phyloP scores from a whole-genome alignment of 2,888 invertebrate genomes.

The Cremastinae sp. region DNA sequence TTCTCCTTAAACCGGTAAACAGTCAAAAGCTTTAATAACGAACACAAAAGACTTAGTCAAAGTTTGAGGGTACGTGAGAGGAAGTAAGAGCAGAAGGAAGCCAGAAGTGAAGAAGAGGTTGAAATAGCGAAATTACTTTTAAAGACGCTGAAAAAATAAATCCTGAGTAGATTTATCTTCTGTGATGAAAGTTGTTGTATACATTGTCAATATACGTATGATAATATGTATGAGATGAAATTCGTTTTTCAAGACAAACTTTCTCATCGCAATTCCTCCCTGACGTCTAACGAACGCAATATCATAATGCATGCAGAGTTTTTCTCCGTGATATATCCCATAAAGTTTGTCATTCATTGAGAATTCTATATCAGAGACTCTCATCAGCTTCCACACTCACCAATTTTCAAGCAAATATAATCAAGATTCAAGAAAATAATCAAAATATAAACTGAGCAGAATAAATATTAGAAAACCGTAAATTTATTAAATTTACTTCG shows the following conservation, averaged over 20 bases:
- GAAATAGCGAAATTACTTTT: constrained; percentile 25
- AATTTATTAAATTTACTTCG: no score
- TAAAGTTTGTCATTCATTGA: constrained; percentile 32
- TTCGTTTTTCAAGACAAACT: constrained; percentile 16
- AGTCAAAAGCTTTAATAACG: constrained; percentile 27
- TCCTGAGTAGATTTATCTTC: constrained; percentile 31
- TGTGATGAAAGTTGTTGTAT: constrained; percentile 11
- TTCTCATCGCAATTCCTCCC: constrained; percentile 23
- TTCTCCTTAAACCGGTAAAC: neutral
- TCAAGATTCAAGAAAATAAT: no score
- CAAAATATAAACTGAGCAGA: no score
- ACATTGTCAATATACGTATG: constrained; percentile 9
- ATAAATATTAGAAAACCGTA: no score
- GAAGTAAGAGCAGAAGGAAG: no score
- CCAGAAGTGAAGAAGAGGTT: constrained; percentile 3
- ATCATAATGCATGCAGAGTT: no score
- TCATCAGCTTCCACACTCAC: no score
- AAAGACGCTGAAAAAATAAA: constrained; percentile 33
- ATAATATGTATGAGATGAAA: neutral
- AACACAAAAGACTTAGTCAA: constrained; percentile 29
- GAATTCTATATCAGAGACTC: no score
- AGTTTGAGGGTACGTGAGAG: no score
- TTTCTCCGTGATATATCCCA: constrained; percentile 21
- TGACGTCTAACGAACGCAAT: no score
- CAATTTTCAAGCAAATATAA: no score